Evolutionary conservation across 2,797 vertebrate genomes (phyloP), one percentile per base, ranked within the genome.

Genomic region (Valencia hispanica): DNA sequence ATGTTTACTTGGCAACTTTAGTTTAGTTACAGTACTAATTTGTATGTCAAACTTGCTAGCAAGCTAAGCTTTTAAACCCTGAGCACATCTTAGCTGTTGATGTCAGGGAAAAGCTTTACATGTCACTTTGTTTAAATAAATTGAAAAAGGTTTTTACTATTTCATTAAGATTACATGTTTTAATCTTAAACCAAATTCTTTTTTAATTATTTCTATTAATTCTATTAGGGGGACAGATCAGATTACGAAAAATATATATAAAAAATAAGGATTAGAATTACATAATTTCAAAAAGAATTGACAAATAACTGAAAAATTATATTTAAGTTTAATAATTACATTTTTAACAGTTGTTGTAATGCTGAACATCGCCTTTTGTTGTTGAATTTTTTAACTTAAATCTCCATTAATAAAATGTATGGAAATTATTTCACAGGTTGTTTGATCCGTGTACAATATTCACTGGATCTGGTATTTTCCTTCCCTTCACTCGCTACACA

Each of bases 401-500:
- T 63, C 20, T 63, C 3, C 17, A 36, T 34, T 10, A 36, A 20
- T 63, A 53, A 53, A 53, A 53, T 53, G 7, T 2, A 25, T 53
- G 51, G 22, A 53, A 25, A 53, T 25, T 53, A 22, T 53, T 47
- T 53, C 50, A 53, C 32, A 22, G 61, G 61, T 11, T 63, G 32
- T 12, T 30, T 63, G 17, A 41, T 66, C 20, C 14, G 25, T 41
- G 36, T 66, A 66, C 36, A 41, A 25, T 36, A 39, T 25, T 41
- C 11, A 39, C 63, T 66, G 63, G 39, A 45, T 27, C 1, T 43
- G 27, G 12, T 68, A 12, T 12, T 39, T 45, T 27, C 14, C 4
- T 59, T n/a, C 25, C 65, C 65, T 43, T n/a, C 12, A 27, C 12
- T 85, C 86, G 79, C 68, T 78, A 34, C 32, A 79, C 70, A 79